Evolutionary conservation across 1,140 invertebrate genomes (phyloP), one percentile per base, ranked within the genome.

Genomic region (Sycophaga agraensis): DNA sequence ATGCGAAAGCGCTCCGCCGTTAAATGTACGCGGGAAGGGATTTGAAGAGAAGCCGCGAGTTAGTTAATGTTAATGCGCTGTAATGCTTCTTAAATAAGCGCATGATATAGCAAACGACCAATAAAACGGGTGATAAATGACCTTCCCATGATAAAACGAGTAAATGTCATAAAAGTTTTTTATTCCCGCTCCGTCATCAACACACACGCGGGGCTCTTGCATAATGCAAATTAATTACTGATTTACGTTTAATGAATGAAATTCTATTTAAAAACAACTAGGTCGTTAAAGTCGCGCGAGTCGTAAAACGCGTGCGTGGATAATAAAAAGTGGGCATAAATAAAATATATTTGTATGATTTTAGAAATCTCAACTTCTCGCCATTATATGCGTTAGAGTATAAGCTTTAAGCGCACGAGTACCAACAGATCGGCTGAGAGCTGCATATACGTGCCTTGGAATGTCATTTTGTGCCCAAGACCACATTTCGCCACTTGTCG

Each of bases 191-290:
- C n/a, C 34, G 49, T 59, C 49, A 49, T n/a, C n/a, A n/a, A n/a
- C n/a, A 49, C 48, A 43, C 14, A 43, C 51, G 43, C 39, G 34
- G 14, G 40, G 21, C 37, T 62, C n/a, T 62, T 62, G 51, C 59
- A 62, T 62, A 62, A 62, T 62, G 43, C 53, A 56, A 62, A 62
- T 62, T 56, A 62, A 62, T 62, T 62, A 56, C 51, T 62, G 53
- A 62, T 62, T 62, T 62, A 62, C 53, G 45, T 17, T 50, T 50
- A 35, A 49, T 55, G 59, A 51, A 35, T 50, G 26, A 56, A 56
- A 56, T 62, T 49, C 45, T 53, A 50, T 62, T 55, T 50, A 42
- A 62, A 56, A 49, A 62, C 59, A 50, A 62, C 12, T 31, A 7
- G 26, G 17, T 62, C 53, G 19, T 56, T 42, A 62, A 56, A 62